Evolutionary conservation across 1,140 invertebrate genomes (phyloP).

Genomic region (Helicoverpa armigera): DNA sequence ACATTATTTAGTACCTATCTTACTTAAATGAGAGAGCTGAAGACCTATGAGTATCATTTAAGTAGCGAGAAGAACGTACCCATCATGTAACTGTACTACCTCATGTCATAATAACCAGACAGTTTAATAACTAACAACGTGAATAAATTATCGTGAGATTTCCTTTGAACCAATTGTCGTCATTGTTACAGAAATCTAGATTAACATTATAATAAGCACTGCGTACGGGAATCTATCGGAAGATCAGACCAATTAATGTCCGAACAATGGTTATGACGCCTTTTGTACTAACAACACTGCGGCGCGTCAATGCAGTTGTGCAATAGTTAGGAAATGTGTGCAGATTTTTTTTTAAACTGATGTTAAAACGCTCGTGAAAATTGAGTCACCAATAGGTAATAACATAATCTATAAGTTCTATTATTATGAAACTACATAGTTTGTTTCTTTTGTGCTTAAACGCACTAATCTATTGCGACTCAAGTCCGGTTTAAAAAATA

Average conservation of each 20-base stretch:
- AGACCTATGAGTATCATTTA: neutral
- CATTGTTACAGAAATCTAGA: slow-evolving; percentile 10
- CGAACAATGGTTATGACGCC: neutral
- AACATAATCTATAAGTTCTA: no score
- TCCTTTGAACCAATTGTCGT: neutral
- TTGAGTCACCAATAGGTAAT: no score
- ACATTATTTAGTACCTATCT: no score
- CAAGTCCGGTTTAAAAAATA: no score
- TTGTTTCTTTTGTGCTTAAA: no score
- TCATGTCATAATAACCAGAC: neutral
- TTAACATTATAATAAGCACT: neutral
- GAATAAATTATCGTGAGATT: neutral
- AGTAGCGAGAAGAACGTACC: neutral
- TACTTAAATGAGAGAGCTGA: no score
- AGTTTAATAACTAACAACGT: neutral
- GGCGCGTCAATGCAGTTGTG: neutral
- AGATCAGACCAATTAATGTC: neutral
- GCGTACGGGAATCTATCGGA: slow-evolving; percentile 2
- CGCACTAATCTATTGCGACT: no score
- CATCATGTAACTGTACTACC: neutral
- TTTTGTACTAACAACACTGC: neutral
- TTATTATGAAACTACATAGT: no score
- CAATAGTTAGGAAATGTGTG: neutral
- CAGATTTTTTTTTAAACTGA: no score
- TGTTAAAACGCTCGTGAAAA: no score